A percentile compares a stretch with the other conserved stretches of the same genome.
Evolutionary conservation across 2,113 vertebrate genomes (phyloP).

Genomic region (Ifrita kowaldi): DNA sequence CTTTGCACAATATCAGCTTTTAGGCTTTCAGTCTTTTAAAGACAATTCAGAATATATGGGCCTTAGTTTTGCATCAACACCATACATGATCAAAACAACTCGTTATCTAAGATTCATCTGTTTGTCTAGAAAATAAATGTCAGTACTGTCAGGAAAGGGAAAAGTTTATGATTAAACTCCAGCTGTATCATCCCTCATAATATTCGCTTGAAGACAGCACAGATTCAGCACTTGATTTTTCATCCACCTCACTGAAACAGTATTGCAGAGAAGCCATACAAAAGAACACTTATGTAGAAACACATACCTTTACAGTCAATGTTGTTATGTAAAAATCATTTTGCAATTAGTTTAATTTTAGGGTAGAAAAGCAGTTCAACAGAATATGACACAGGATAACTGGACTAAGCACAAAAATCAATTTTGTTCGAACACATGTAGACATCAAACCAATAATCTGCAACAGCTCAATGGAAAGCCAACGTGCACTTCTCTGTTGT

Average conservation of each 20-base stretch:
- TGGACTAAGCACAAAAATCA: neutral
- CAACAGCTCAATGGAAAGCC: neutral
- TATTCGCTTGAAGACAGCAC: neutral
- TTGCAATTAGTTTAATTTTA: neutral
- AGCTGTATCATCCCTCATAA: neutral
- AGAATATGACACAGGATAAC: neutral
- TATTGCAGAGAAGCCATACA: neutral
- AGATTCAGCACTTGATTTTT: neutral
- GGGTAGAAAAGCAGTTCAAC: neutral
- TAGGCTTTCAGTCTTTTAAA: neutral
- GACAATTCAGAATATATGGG: neutral
- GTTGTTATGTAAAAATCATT: neutral
- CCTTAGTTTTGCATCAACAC: neutral
- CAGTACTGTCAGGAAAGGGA: neutral
- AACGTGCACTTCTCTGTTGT: neutral
- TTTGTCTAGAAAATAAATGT: conserved; percentile 37
- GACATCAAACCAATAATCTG: neutral
- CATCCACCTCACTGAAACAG: neutral
- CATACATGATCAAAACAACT: neutral
- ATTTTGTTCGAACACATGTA: neutral
- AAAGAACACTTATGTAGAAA: neutral
- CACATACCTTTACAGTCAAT: neutral
- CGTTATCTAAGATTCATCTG: neutral
- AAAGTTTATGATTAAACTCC: neutral
- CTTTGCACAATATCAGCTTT: neutral